Base-by-base conservation (phyloP, 2,888 invertebrate genomes). In the Ariolimax columbianus region DNA sequence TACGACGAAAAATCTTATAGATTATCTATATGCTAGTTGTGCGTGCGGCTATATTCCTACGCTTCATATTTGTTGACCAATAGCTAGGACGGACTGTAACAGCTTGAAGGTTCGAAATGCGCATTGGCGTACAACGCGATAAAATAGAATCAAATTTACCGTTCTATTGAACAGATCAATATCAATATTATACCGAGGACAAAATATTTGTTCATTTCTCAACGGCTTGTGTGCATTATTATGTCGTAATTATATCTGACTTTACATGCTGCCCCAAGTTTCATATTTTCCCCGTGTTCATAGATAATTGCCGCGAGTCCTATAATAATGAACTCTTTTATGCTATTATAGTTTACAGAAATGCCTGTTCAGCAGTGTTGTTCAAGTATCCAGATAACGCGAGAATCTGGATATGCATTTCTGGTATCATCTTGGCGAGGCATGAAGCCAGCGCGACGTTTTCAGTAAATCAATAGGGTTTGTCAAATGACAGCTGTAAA, bases 401-500 rank as follows among this genome's bases (percentile, higher is more conserved):
- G 66, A 1, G 66, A 33, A 33, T 4, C 30, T 2, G 17, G 30
- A 14, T 33, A 33, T 33, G 30, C 1, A 33, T 14, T 33, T 30
- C 66, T 66, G 66, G 17, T 66, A 66, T 66, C 33, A 66, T 33
- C 2, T 33, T 30, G 17, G 33, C 30, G 0, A 33, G 7, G 33
- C 33, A 66, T 33, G 14, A 33, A 14, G 33, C 14, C 33, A 66
- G 11, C 33, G 33, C 30, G 7, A 66, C 66, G 19, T 30, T 66
- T 33, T 66, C 9, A 30, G 66, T 30, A 9, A 66, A 66, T 66
- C 66, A 23, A 66, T 66, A 30, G 11, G 7, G 66, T 30, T 33
- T 66, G 33, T 63, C 1, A 63, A 63, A 4, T n/a, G 75, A 75
- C 75, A 75, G 7, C 47, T 70, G 38, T 70, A 70, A 70, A 70